Evolutionary conservation across 2,113 vertebrate species (phyloP).

Genomic region (Neodon shergylaensis): DNA sequence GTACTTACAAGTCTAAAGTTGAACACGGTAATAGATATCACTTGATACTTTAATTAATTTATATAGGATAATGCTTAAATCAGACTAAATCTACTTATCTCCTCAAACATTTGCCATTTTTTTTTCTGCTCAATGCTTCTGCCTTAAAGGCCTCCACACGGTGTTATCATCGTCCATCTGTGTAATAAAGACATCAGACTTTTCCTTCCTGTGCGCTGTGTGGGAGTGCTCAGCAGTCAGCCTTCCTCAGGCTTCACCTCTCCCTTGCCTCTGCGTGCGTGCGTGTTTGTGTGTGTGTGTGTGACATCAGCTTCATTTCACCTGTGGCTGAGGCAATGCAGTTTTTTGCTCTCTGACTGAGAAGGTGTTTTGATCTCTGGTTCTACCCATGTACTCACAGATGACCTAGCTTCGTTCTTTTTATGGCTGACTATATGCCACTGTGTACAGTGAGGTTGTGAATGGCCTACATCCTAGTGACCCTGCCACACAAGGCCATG

Average conservation of each 20-base stretch:
- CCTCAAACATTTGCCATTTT: not conserved
- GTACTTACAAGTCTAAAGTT: not conserved
- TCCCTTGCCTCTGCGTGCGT: not conserved
- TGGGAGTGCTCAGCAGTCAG: not conserved
- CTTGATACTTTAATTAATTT: not conserved
- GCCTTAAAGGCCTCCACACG: not conserved
- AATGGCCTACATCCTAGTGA: not conserved
- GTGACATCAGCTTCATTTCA: not conserved
- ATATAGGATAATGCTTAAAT: not conserved
- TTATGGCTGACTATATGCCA: not conserved
- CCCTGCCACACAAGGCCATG: not conserved
- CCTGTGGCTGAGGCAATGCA: not conserved
- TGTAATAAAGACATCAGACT: not conserved
- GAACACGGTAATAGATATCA: not conserved
- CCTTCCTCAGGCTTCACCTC: too few species aligned
- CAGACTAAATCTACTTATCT: not conserved
- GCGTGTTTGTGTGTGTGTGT: too few species aligned
- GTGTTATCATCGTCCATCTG: not conserved
- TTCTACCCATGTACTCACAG: not conserved
- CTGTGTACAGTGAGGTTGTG: not conserved
- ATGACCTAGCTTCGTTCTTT: not conserved
- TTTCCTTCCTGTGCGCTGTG: not conserved
- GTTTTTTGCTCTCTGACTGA: not conserved
- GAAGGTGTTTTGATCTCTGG: not conserved
- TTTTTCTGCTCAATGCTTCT: not conserved